Percentiles rank a stretch among this genome's conserved stretches.
phyloP scores from a whole-genome alignment of 2,113 vertebrate genomes.

The Sander vitreus region DNA sequence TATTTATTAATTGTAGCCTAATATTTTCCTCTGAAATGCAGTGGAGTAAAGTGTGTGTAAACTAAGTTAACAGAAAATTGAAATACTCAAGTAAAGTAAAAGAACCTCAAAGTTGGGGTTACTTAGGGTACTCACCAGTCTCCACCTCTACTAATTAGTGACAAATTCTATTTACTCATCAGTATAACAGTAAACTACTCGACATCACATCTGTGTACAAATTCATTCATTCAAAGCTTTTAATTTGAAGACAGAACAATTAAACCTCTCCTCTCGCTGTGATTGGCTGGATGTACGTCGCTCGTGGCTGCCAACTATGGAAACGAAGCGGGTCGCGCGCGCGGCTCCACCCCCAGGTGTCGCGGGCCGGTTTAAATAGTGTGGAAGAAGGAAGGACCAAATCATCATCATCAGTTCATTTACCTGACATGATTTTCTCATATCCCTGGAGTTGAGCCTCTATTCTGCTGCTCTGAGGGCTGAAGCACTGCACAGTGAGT shows the following conservation, averaged over 20 bases:
- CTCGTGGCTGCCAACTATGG: slow-evolving; percentile 9
- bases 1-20: neutral
- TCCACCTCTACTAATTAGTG: too few species aligned
- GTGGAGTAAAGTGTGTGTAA: neutral
- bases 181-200: too few species aligned
- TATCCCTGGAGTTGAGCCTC: slow-evolving; percentile 42
- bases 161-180: too few species aligned
- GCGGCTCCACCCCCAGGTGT: slow-evolving; percentile 67
- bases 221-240: slow-evolving; percentile 11
- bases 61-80: neutral
- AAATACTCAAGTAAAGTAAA: neutral
- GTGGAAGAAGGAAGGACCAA: slow-evolving; percentile 42
- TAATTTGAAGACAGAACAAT: slow-evolving; percentile 31
- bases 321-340: slow-evolving; percentile 10
- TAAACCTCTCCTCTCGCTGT: neutral
- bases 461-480: slow-evolving; percentile 53
- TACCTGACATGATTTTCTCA: slow-evolving; percentile 55
- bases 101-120: too few species aligned
- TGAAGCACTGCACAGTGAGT: slow-evolving; percentile 66
- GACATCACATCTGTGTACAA: too few species aligned
- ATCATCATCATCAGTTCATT: slow-evolving; percentile 33
- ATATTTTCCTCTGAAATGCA: neutral
- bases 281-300: slow-evolving; percentile 34
- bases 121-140: too few species aligned
- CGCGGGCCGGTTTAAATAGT: slow-evolving; percentile 57